A percentile compares a stretch with the other conserved stretches of the same genome.
These are phyloP conservation scores for Cotesia congregata DNA, from an alignment of 2,888 invertebrate species.

Conservation along the genomic window DNA sequence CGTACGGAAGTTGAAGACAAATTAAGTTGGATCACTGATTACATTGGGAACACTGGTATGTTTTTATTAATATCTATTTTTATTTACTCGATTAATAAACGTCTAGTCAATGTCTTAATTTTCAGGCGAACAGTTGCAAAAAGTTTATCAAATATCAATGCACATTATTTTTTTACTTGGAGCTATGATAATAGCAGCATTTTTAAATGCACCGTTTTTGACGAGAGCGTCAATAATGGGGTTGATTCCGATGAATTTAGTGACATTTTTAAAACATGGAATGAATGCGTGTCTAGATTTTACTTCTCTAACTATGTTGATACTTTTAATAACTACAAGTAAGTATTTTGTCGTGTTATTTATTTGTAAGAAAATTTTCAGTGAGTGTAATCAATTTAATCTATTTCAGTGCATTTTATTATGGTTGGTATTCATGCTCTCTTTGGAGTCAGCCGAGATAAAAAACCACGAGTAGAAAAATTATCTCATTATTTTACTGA, in stretches of 20 bases:
- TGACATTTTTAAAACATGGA: slow-evolving; percentile 64
- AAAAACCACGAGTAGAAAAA: neutral
- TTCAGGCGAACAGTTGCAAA: slow-evolving; percentile 63
- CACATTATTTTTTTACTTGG: slow-evolving; percentile 62
- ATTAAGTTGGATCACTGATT: slow-evolving; percentile 64
- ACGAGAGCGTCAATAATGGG: slow-evolving; percentile 63
- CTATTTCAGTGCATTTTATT: slow-evolving; percentile 61
- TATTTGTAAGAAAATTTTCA: too few relatives aligned
- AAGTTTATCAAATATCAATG: slow-evolving; percentile 56
- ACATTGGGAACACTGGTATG: slow-evolving; percentile 64
- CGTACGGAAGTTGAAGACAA: slow-evolving; percentile 63
- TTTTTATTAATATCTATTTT: slow-evolving; percentile 11
- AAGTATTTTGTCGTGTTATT: slow-evolving; percentile 40
- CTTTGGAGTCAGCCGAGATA: slow-evolving; percentile 44
- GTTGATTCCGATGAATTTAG: slow-evolving; percentile 64
- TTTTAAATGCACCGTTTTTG: slow-evolving; percentile 64
- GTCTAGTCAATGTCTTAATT: slow-evolving; percentile 27
- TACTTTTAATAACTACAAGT: slow-evolving; percentile 65
- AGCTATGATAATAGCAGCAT: slow-evolving; percentile 66
- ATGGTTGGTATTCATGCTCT: slow-evolving; percentile 59
- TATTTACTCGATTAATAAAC: slow-evolving; percentile 6
- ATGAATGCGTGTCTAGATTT: slow-evolving; percentile 63
- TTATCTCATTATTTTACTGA: slow-evolving; percentile 39
- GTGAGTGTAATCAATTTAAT: neutral
- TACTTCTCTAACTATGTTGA: slow-evolving; percentile 61